phyloP scores from a whole-genome alignment of 2,888 invertebrate genomes.

The Dryocosmus kuriphilus region DNA sequence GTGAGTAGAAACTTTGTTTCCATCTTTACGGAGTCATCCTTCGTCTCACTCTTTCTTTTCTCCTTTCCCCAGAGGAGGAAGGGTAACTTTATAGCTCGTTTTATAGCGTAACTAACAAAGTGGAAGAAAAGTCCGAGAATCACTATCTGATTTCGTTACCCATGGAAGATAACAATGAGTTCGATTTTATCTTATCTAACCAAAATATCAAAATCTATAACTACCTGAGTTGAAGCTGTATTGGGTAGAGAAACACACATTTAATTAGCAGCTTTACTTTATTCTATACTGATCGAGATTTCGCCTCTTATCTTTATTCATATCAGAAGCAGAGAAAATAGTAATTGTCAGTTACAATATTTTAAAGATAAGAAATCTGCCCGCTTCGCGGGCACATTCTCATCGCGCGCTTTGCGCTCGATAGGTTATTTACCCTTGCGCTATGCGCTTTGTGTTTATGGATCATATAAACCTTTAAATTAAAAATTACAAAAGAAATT shows the following conservation, averaged over 20 bases:
- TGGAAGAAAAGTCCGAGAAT: slow-evolving; percentile 14
- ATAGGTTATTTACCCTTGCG: too few species aligned
- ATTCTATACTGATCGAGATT: neutral
- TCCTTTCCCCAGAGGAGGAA: neutral
- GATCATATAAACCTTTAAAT: too few species aligned
- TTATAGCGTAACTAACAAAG: slow-evolving; percentile 30
- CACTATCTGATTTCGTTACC: slow-evolving; percentile 22
- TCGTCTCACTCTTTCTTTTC: neutral
- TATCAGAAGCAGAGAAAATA: neutral
- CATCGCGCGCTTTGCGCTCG: too few species aligned
- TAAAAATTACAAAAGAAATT: too few species aligned
- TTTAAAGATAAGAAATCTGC: too few species aligned
- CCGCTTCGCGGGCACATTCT: too few species aligned
- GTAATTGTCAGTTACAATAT: neutral
- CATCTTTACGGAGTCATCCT: neutral
- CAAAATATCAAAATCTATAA: slow-evolving; percentile 27
- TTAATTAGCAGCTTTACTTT: neutral
- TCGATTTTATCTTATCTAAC: slow-evolving; percentile 8
- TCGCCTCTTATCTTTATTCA: neutral
- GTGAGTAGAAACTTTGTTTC: slow-evolving; percentile 38
- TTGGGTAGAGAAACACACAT: neutral
- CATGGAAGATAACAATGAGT: slow-evolving; percentile 16
- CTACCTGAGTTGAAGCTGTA: neutral
- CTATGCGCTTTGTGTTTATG: too few species aligned
- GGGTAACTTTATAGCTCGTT: slow-evolving; percentile 33